Evolutionary conservation across 2,888 invertebrate genomes (phyloP), one percentile per base, ranked within the genome.

Genomic region (Eudasyphora cyanicolor): DNA sequence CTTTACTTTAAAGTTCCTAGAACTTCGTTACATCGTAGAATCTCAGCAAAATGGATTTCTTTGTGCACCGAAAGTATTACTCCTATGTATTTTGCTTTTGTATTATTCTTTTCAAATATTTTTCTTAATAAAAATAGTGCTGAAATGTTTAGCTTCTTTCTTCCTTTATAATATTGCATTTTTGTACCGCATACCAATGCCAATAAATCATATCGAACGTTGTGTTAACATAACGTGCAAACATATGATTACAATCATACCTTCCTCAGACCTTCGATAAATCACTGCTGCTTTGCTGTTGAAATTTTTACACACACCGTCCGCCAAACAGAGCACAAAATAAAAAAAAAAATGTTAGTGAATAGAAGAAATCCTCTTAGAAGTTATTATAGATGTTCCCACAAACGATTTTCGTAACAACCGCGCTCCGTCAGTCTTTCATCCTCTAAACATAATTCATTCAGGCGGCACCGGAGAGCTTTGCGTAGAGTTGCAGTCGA

Each of bases 161-260:
- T 32, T 8, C 32, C 5, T 32, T 8, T 8, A 57, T 57, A 57
- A 10, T 10, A 35, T 21, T 21, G 10, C 24, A 51, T 51, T 51
- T 19, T 45, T n/a, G 14, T 29, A 27, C 12, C 10, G 38, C 64
- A 71, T 71, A 35, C 57, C 62, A n/a, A n/a, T 38, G 51, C 24
- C 49, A 51, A 78, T 84, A 84, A 81, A 76, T 81, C 81, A 81
- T 76, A 51, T 79, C 49, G 73, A 76, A 81, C 78, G 79, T 62
- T 81, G 78, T 84, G 84, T 84, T 84, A 84, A 84, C 84, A 84
- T 73, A 84, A 76, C 84, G 76, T 51, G 81, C 81, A 76, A 84
- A 84, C 84, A 81, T 78, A 67, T 76, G 81, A 84, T 84, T 78
- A 76, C 67, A 76, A 81, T 84, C 84, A n/a, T 2, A 42, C 67